phyloP scores from a whole-genome alignment of 2,888 invertebrate genomes.

The Rhogogaster chlorosoma region DNA sequence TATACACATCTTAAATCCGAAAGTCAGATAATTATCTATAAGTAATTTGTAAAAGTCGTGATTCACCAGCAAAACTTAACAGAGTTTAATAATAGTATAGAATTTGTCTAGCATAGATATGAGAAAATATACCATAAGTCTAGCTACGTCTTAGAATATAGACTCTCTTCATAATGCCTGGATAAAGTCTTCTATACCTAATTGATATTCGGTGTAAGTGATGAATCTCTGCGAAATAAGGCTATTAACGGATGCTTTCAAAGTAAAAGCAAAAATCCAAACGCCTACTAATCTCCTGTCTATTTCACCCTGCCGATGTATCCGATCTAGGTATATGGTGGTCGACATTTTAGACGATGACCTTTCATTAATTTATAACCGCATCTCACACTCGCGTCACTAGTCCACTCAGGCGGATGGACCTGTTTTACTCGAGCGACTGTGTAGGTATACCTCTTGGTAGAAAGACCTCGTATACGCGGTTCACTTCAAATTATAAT shows the following conservation, averaged over 20 bases:
- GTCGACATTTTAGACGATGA: constrained; percentile 22
- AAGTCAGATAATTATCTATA: neutral
- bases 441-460: neutral
- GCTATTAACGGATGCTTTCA: constrained; percentile 11
- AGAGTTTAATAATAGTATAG: neutral
- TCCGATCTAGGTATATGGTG: neutral
- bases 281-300: neutral
- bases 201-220: constrained; percentile 3
- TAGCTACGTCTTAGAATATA: too few species aligned
- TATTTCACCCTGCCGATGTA: neutral
- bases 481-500: constrained; percentile 11
- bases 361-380: constrained; percentile 6
- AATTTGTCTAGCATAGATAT: too few species aligned
- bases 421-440: constrained; percentile 27
- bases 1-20: neutral
- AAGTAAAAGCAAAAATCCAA: constrained; percentile 15
- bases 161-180: too few species aligned
- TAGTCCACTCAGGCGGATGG: neutral
- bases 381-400: neutral
- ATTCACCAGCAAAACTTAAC: too few species aligned
- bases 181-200: neutral
- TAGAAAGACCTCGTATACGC: too few species aligned
- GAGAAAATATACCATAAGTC: too few species aligned
- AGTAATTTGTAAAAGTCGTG: neutral
- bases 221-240: neutral